Evolutionary conservation across 2,113 vertebrate genomes (phyloP).

Genomic region (Chlamydotis undulata): DNA sequence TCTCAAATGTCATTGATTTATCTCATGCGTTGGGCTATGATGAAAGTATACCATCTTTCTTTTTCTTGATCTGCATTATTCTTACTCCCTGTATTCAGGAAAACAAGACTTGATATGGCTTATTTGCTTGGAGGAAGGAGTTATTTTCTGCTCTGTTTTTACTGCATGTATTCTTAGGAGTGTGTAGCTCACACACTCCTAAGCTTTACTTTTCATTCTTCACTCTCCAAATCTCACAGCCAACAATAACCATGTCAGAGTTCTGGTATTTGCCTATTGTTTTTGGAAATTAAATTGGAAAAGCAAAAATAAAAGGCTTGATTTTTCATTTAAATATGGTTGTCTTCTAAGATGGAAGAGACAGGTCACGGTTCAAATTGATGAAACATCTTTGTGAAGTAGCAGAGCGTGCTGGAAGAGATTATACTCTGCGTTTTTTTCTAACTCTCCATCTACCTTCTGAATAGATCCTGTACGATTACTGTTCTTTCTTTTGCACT

Average conservation of each 20-base stretch:
- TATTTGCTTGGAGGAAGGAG: not conserved
- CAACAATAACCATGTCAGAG: not conserved
- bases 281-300: slow-evolving; percentile 3
- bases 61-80: not conserved
- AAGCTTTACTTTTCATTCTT: not conserved
- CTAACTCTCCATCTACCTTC: not conserved
- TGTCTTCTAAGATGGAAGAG: not conserved
- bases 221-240: not conserved
- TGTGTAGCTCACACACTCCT: too few relatives aligned
- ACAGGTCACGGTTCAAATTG: not conserved
- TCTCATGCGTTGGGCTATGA: not conserved
- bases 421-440: not conserved
- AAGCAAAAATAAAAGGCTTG: not conserved
- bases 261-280: not conserved
- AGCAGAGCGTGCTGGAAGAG: not conserved
- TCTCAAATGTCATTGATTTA: not conserved
- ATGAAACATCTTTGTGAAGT: not conserved
- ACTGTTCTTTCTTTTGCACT: not conserved
- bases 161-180: not conserved
- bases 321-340: not conserved
- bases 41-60: not conserved
- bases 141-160: not conserved
- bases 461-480: not conserved
- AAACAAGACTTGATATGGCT: not conserved
- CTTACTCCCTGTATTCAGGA: not conserved